Evolutionary conservation across 2,797 vertebrate species (phyloP).

Genomic region (Botia kubotai): DNA sequence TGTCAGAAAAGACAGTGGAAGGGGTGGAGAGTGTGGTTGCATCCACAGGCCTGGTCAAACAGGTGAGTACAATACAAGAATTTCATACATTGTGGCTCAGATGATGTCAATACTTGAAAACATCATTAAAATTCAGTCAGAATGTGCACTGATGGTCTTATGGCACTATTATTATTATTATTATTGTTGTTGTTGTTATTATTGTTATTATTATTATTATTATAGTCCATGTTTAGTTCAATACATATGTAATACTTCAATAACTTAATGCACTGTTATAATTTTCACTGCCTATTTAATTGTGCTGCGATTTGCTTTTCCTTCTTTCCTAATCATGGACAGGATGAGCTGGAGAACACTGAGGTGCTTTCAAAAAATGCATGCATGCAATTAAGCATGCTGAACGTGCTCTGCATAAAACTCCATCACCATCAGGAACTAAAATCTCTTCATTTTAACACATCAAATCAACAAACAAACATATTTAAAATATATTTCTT

Average conservation of each 20-base stretch:
- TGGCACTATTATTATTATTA: background rate
- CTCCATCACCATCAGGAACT: background rate
- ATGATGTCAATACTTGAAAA: too few species aligned
- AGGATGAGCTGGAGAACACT: slow-evolving; percentile 49
- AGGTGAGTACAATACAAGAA: slow-evolving; percentile 72
- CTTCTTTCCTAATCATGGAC: slow-evolving; percentile 26
- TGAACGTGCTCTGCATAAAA: background rate
- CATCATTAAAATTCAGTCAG: too few species aligned
- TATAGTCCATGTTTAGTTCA: background rate
- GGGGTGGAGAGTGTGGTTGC: slow-evolving; percentile 84
- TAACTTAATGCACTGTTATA: background rate
- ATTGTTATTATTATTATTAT: too few species aligned
- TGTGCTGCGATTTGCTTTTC: slow-evolving; percentile 10
- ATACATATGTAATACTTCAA: background rate
- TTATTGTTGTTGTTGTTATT: background rate
- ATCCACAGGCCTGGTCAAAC: slow-evolving; percentile 81
- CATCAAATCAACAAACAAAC: background rate
- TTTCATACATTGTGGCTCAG: too few species aligned
- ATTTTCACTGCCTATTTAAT: background rate
- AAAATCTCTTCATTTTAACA: background rate
- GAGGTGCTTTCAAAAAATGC: slow-evolving; percentile 48
- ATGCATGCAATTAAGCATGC: background rate
- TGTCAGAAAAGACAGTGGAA: slow-evolving; percentile 86
- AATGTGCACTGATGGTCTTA: background rate
- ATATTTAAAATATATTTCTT: background rate